A percentile compares a stretch with the other conserved stretches of the same genome.
Conservation (phyloP, 2,113 vertebrate species). For the Orthonyx spaldingii region DNA sequence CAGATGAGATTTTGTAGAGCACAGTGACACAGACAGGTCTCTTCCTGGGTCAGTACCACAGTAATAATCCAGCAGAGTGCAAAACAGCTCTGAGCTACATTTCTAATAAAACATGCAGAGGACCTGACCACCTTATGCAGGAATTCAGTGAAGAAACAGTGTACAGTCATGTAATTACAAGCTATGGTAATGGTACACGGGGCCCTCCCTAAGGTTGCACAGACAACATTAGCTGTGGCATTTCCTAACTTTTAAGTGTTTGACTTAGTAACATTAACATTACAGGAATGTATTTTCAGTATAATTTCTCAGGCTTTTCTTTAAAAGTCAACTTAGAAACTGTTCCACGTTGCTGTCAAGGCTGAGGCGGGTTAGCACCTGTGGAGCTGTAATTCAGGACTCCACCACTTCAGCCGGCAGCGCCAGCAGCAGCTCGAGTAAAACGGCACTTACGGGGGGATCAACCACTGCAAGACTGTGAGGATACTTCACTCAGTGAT, state of each 20-base stretch:
- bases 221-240: background rate
- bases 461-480: background rate
- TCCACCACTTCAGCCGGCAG: background rate
- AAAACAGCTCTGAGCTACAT: background rate
- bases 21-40: background rate
- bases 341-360: background rate
- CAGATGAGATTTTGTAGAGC: background rate
- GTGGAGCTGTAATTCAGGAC: background rate
- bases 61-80: background rate
- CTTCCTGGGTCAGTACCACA: conserved; percentile 5
- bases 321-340: background rate
- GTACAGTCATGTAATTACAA: background rate
- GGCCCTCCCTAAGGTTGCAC: background rate
- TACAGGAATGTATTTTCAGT: background rate
- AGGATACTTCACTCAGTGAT: background rate
- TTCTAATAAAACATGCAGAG: background rate
- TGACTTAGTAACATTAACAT: background rate
- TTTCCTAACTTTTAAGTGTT: conserved; percentile 25
- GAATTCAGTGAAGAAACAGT: background rate
- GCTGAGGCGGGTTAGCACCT: background rate
- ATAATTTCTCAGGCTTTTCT: background rate
- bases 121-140: background rate
- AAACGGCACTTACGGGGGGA: fast-evolving
- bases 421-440: background rate
- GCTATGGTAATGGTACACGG: background rate